Conservation (phyloP, 2,113 vertebrate genomes). For the Puntigrus tetrazona region DNA sequence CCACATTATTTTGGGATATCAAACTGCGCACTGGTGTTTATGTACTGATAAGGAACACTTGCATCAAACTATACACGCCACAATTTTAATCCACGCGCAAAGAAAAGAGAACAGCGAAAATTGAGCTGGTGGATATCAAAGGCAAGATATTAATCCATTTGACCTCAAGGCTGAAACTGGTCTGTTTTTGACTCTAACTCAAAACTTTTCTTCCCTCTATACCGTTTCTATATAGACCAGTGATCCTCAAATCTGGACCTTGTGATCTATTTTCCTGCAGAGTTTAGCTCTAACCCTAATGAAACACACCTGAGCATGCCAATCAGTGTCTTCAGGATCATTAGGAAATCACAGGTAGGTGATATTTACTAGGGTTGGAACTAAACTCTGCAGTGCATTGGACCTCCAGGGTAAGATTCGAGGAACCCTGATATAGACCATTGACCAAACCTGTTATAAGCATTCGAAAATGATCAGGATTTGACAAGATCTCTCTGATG, state of each 20-base stretch:
- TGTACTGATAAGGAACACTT: neutral
- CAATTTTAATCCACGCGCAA: neutral
- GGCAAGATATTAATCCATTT: neutral
- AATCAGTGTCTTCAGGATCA: too few relatives aligned
- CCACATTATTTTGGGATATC: neutral
- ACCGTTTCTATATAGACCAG: neutral
- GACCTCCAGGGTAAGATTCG: too few relatives aligned
- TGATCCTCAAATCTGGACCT: too few relatives aligned
- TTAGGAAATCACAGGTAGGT: too few relatives aligned
- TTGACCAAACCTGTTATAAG: neutral
- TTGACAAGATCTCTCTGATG: neutral
- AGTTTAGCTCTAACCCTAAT: too few relatives aligned
- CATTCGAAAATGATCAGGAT: neutral
- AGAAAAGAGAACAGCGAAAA: neutral
- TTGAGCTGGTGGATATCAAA: neutral
- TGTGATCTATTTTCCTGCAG: too few relatives aligned
- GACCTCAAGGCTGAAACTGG: neutral
- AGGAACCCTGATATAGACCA: neutral
- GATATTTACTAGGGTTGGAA: too few relatives aligned
- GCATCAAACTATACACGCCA: neutral
- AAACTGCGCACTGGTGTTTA: neutral
- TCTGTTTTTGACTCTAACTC: neutral
- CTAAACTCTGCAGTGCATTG: too few relatives aligned
- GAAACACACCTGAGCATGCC: too few relatives aligned
- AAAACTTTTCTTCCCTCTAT: neutral